Evolutionary conservation across 37 sponge, comb jelly and placozoan species (phyloP).

Genomic region (Theonella swinhoei): DNA sequence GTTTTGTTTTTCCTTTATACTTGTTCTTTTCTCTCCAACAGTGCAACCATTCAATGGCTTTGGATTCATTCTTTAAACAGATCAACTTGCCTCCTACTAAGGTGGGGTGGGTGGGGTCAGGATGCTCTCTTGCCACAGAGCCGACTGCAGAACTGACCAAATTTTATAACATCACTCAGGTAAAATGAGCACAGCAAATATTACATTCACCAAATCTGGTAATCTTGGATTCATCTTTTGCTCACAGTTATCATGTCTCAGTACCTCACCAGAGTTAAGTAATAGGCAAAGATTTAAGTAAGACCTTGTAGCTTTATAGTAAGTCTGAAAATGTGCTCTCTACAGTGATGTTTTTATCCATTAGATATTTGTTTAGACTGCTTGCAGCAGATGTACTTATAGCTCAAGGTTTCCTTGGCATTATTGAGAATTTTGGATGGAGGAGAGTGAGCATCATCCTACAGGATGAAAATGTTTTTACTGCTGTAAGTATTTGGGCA

Average conservation of each 20-base stretch:
- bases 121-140: slow-evolving; percentile 47
- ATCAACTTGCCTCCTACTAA: slow-evolving; percentile 10
- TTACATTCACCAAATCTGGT: neutral
- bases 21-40: neutral
- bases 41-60: slow-evolving; percentile 7
- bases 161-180: slow-evolving; percentile 43
- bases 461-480: slow-evolving; percentile 56
- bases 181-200: neutral
- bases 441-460: slow-evolving; percentile 31
- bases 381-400: slow-evolving; percentile 3
- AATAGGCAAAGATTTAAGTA: too few species aligned
- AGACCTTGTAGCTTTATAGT: too few species aligned
- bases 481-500: slow-evolving; percentile 17
- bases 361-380: slow-evolving; percentile 12
- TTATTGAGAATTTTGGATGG: slow-evolving; percentile 36
- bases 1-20: neutral
- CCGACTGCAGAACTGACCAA: slow-evolving; percentile 24
- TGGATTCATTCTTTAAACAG: slow-evolving; percentile 10
- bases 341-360: neutral
- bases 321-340: too few species aligned
- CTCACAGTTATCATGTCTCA: too few species aligned
- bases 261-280: too few species aligned
- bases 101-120: too few species aligned
- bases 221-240: neutral
- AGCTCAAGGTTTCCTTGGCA: slow-evolving; percentile 24